phyloP scores from a whole-genome alignment of 2,888 invertebrate species.

The Tipula unca region DNA sequence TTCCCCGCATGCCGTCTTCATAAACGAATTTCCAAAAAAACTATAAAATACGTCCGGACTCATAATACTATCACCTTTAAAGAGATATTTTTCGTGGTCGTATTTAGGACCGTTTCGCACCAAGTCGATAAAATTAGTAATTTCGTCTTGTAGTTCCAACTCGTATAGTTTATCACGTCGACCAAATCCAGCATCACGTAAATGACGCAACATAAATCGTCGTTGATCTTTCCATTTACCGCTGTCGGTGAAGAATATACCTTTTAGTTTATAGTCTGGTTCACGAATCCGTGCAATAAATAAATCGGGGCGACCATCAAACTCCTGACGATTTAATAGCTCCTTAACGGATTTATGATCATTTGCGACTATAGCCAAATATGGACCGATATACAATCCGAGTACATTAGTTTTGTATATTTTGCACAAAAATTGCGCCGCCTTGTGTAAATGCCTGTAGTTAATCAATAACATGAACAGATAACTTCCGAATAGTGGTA shows the following conservation, averaged over 20 bases:
- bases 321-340: slow-evolving; percentile 49
- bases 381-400: slow-evolving; percentile 48
- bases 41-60: slow-evolving; percentile 50
- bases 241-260: slow-evolving; percentile 59
- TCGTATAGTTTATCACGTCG: slow-evolving; percentile 51
- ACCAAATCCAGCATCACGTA: slow-evolving; percentile 62
- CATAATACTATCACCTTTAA: slow-evolving; percentile 33
- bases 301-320: slow-evolving; percentile 51
- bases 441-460: slow-evolving; percentile 46
- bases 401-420: slow-evolving; percentile 52
- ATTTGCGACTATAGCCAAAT: slow-evolving; percentile 46
- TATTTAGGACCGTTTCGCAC: slow-evolving; percentile 44
- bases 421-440: slow-evolving; percentile 44
- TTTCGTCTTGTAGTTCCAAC: slow-evolving; percentile 41
- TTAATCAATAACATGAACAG: slow-evolving; percentile 48
- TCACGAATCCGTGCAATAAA: slow-evolving; percentile 46
- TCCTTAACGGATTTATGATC: slow-evolving; percentile 49
- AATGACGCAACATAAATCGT: slow-evolving; percentile 54
- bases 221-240: slow-evolving; percentile 56
- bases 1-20: slow-evolving; percentile 47
- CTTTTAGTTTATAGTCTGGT: slow-evolving; percentile 36
- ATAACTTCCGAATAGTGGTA: slow-evolving; percentile 56
- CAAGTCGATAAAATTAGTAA: slow-evolving; percentile 41
- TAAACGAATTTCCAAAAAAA: slow-evolving; percentile 48
- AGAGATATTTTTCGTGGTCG: slow-evolving; percentile 39